Evolutionary conservation across 2,113 vertebrate species (phyloP), one percentile per base, ranked within the genome.

Genomic region (Pontoporia blainvillei): DNA sequence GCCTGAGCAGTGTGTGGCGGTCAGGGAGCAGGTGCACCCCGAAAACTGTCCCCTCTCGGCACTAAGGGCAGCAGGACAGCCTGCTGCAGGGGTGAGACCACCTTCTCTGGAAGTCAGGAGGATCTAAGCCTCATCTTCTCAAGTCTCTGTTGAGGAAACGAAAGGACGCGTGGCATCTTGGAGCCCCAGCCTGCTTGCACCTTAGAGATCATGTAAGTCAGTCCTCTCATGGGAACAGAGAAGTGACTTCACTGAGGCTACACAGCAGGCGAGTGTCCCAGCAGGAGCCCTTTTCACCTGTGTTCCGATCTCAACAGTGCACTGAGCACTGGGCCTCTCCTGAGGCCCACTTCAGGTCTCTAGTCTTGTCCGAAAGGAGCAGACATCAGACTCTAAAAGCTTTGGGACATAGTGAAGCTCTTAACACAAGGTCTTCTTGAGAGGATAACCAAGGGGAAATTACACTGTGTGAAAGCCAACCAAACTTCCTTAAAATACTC

Each of bases 271-370:
- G 1, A 36, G 57, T 0, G 5, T 29, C 18, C 44, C 20, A 11
- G 31, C 1, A 5, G 59, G 25, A 41, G 4, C 82, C 5, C 25
- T 27, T 29, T 23, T 34, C 82, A 31, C 57, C 82, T 17, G 7
- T 1, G 8, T 34, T 59, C 18, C 31, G 11, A 0, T 14, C 57
- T 49, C 46, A 5, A 0, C 17, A 18, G 27, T 1, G 31, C 13
- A 44, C 29, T 23, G 11, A 21, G 69, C 4, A 9, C 64, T 36
- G 23, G 64, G 44, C 25, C 85, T n/a, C 57, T 27, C 69, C 79
- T 20, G 44, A 66, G 57, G 64, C 44, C 12, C 72, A 44, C 31
- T 15, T 31, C 34, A 34, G 46, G 52, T 21, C 39, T 31, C 61
- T 25, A 79, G 78, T 13, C 36, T 2, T 1, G 12, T 46, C 27